Conservation (phyloP, 2,888 invertebrate species). For the Actias luna region DNA sequence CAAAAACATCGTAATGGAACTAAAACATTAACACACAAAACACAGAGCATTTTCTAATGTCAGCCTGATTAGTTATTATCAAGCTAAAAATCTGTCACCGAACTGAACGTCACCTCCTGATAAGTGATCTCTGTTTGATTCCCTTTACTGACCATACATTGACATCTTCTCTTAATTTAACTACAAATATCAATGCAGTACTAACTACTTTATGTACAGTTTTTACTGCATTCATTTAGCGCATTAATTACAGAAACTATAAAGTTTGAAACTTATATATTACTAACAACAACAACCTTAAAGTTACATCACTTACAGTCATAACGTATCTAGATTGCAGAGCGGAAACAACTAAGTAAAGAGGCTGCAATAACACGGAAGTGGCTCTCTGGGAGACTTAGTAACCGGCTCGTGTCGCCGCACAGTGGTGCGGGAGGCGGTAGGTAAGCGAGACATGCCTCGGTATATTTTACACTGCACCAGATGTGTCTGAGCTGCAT, state of each 20-base stretch:
- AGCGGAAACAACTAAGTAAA: slow-evolving; percentile 20
- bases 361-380: slow-evolving; percentile 41
- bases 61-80: no score
- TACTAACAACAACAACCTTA: slow-evolving; percentile 2
- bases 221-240: no score
- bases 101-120: no score
- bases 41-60: no score
- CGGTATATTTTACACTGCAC: neutral
- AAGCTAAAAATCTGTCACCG: no score
- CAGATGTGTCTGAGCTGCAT: neutral
- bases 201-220: no score
- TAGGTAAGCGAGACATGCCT: slow-evolving; percentile 9
- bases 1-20: no score
- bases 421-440: slow-evolving; percentile 33
- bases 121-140: no score
- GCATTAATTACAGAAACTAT: neutral
- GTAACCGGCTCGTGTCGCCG: slow-evolving; percentile 28
- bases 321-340: slow-evolving; percentile 18
- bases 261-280: neutral
- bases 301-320: slow-evolving; percentile 16
- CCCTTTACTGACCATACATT: no score
- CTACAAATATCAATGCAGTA: no score
- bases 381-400: slow-evolving; percentile 36
- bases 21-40: no score
- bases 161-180: no score